A percentile compares a stretch with the other conserved stretches of the same genome.
phyloP scores from a whole-genome alignment of 2,797 vertebrate species.

The Danio choprae region DNA sequence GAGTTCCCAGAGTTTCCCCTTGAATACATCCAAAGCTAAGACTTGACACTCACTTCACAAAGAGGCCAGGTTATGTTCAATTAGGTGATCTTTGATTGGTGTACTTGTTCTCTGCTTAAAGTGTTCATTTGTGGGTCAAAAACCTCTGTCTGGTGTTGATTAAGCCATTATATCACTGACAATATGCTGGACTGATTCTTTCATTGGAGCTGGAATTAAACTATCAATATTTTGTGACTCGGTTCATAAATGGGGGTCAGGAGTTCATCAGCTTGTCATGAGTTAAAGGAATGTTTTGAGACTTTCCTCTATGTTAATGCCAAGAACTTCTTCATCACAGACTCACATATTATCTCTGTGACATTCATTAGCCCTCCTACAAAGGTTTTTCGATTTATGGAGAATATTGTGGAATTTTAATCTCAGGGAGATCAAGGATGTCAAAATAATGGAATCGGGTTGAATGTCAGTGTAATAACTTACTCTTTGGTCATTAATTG shows the following conservation, averaged over 20 bases:
- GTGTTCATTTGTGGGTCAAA: neutral
- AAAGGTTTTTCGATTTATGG: conserved; percentile 23
- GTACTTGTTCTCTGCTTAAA: neutral
- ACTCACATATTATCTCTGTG: neutral
- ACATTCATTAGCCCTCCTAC: conserved; percentile 5
- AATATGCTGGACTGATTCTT: neutral
- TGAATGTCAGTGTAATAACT: conserved; percentile 3
- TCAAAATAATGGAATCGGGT: conserved; percentile 20
- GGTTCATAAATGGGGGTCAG: neutral
- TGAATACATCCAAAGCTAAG: conserved; percentile 8
- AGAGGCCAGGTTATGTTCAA: neutral
- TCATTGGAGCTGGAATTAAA: neutral
- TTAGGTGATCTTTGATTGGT: neutral
- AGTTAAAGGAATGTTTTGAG: neutral
- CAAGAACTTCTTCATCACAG: neutral
- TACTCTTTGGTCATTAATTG: neutral
- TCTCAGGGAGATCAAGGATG: conserved; percentile 9
- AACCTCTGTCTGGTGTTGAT: neutral
- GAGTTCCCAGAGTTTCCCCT: neutral
- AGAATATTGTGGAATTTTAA: conserved; percentile 35
- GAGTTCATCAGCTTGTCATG: neutral
- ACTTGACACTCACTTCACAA: neutral
- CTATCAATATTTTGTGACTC: conserved; percentile 4
- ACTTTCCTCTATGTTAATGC: conserved; percentile 8
- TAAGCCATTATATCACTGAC: neutral